Evolutionary conservation across 1,140 invertebrate genomes (phyloP).

Genomic region (Atopsyche davidsoni): DNA sequence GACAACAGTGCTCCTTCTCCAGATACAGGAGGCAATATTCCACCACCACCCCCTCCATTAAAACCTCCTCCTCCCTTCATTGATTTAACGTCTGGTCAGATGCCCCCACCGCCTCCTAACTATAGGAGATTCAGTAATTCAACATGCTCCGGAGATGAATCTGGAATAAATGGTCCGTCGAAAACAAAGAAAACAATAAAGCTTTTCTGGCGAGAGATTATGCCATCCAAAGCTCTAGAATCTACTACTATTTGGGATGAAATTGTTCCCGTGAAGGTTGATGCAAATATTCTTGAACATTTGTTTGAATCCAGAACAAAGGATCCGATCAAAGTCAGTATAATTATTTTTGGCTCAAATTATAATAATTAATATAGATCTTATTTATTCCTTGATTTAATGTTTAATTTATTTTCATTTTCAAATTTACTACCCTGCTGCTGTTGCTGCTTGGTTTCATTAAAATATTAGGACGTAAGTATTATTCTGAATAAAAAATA

Average conservation of each 20-base stretch:
- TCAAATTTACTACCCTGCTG: conserved; percentile 27
- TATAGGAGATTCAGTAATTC: no score
- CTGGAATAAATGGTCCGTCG: not conserved
- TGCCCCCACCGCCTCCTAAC: no score
- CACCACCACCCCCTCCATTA: conserved; percentile 64
- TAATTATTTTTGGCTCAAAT: not conserved
- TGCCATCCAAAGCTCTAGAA: no score
- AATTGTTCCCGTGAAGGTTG: no score
- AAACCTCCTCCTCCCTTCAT: conserved; percentile 38
- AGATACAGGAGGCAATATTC: conserved; percentile 55
- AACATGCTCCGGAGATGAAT: not conserved
- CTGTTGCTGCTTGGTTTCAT: no score
- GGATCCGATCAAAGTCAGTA: no score
- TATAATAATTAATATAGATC: no score
- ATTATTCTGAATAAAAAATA: conserved; percentile 10
- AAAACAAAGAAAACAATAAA: conserved; percentile 98
- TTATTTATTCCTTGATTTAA: no score
- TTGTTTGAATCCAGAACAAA: no score
- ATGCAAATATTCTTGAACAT: no score
- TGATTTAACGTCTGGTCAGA: not conserved
- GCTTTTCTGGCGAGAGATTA: conserved; percentile 96
- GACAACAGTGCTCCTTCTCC: conserved; percentile 57
- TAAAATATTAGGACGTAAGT: conserved; percentile 33
- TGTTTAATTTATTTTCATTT: conserved; percentile 5
- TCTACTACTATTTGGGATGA: not conserved